phyloP scores from a whole-genome alignment of 2,113 vertebrate genomes.

The Paradisaea rubra region DNA sequence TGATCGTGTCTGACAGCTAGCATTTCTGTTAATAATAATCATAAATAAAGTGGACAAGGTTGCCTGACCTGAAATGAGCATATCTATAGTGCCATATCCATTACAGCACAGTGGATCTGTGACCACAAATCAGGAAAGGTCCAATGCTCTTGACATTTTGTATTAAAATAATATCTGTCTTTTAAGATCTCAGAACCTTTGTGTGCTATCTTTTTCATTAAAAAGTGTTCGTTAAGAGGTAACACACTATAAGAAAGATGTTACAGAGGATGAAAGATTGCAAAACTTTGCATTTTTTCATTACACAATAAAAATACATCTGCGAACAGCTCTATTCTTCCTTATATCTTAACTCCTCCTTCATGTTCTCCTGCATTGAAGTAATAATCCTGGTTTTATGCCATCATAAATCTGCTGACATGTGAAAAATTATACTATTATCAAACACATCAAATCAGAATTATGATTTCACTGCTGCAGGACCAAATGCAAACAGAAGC shows the following conservation, averaged over 20 bases:
- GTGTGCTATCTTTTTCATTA: background rate
- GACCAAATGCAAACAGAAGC: slow-evolving; percentile 3
- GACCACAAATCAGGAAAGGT: slow-evolving; percentile 25
- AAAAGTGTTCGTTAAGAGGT: background rate
- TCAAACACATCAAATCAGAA: slow-evolving; percentile 47
- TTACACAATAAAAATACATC: slow-evolving; percentile 15
- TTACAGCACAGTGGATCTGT: slow-evolving; percentile 34
- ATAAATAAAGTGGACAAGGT: slow-evolving; percentile 76
- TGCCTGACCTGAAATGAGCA: slow-evolving; percentile 67
- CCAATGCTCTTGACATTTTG: background rate
- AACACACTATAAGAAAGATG: background rate
- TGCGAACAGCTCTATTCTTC: background rate
- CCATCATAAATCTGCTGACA: slow-evolving; percentile 57
- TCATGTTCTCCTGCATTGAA: slow-evolving; percentile 15
- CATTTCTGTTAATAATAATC: slow-evolving; percentile 73
- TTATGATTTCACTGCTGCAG: slow-evolving; percentile 27
- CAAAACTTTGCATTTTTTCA: background rate
- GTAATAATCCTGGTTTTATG: slow-evolving; percentile 56
- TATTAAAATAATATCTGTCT: slow-evolving; percentile 43
- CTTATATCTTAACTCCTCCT: slow-evolving; percentile 14
- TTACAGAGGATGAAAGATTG: background rate
- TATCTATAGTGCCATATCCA: slow-evolving; percentile 53
- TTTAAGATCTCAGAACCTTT: slow-evolving; percentile 9
- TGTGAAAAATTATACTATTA: slow-evolving; percentile 58
- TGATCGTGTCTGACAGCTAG: slow-evolving; percentile 65